Evolutionary conservation across 1,140 invertebrate genomes (phyloP), one percentile per base, ranked within the genome.

Genomic region (Plectrocnemia conspersa): DNA sequence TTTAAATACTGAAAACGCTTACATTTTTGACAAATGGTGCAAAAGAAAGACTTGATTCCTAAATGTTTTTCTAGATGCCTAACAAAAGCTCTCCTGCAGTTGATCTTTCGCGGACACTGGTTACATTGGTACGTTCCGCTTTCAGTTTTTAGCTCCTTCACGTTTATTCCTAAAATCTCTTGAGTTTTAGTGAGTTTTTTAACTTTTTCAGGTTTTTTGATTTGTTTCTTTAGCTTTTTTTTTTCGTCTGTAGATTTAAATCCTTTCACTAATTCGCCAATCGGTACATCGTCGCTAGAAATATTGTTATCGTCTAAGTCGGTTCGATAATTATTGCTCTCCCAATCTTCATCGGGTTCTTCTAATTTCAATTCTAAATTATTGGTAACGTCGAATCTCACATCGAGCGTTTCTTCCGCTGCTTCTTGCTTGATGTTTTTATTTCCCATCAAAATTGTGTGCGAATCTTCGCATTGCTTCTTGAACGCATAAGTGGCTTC

Each of bases 21-120:
- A 52, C 58, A 59, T 56, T 59, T 59, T 25, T 59, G 40, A 41
- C 58, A 59, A 21, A 59, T 59, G 7, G 55, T 53, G 40, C 58
- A 59, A 27, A 56, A 59, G 22, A 56, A 59, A 27, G 48, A 52
- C 33, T 59, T 59, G 16, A 59, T 59, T 23, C 58, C 58, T 3
- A 59, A 36, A 38, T 59, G 58, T 19, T 24, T 40, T 23, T 59
- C 58, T 11, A 59, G 42, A 33, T 59, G 58, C 25, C 58, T 40
- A 25, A 59, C 32, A 23, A 59, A 59, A 0, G 47, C 32, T 25
- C 58, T 11, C 35, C 35, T 55, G 24, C 23, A 35, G 2, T 7
- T 27, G 13, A 59, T 15, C 23, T 21, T 33, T 5, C 46, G 15
- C 5, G 58, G 44, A 36, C 58, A 59, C 27, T 59, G 52, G 48